Base-by-base conservation (phyloP, 2,888 invertebrate genomes). In the Zeuzera pyrina region DNA sequence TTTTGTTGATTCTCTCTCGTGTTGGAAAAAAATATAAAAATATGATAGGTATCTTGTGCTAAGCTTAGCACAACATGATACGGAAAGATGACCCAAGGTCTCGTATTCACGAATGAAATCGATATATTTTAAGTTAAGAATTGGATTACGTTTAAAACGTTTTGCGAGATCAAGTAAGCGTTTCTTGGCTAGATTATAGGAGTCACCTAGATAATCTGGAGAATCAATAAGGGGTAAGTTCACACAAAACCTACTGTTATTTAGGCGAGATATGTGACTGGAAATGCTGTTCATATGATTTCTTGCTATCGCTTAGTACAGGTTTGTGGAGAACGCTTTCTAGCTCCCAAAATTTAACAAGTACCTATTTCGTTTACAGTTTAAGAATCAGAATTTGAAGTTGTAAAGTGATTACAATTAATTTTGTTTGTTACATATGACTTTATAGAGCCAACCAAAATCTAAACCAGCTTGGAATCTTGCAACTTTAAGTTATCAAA, bases 251-350 rank as follows among this genome's bases (percentile, higher is more conserved):
- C 47, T 36, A 12, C 49, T 45, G 0, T 10, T 21, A 1, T 12
- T 10, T 7, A 27, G 7, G 4, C 44, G 31, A 23, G 11, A 10
- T 4, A 43, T 45, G 11, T 49, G 12, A 13, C n/a, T 30, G 6
- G 21, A 49, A 50, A n/a, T 50, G 43, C 1, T n/a, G 26, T 36
- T 52, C 48, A 16, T 49, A 49, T 2, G 8, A 10, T 5, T 29
- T 34, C 5, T 47, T 43, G 13, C 12, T 35, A 7, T 36, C 15
- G 19, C 33, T 45, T 4, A 41, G 15, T 7, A 34, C 3, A 19
- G 12, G 12, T n/a, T 11, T 19, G 29, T 8, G 13, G 31, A 47
- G 49, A 23, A 49, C 8, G 4, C 47, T 42, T 30, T 51, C 51
- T 3, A 51, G 3, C 2, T 45, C 40, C 46, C 48, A 45, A 32